Conservation (phyloP, 2,888 invertebrate genomes). For the Mesorhabditis spiculigera region DNA sequence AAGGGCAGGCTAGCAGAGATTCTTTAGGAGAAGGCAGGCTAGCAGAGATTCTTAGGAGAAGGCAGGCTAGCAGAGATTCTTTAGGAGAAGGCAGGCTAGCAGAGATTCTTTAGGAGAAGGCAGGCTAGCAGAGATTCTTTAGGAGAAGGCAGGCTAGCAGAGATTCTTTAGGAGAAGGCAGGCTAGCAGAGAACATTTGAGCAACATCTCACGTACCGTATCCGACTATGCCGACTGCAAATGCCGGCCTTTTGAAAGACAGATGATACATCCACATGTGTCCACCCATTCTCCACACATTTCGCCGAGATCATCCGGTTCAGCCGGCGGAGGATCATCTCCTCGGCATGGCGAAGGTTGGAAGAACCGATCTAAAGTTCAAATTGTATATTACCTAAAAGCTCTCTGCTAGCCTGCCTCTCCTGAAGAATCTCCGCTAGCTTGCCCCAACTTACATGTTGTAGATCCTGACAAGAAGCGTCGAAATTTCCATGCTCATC, state of each 20-base stretch:
- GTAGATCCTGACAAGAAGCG: not conserved
- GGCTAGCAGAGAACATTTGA: too few relatives aligned
- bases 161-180: too few relatives aligned
- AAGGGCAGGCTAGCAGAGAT: too few relatives aligned
- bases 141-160: too few relatives aligned
- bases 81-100: too few relatives aligned
- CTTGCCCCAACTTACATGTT: not conserved
- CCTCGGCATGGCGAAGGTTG: not conserved
- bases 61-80: too few relatives aligned
- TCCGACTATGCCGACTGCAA: not conserved
- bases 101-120: too few relatives aligned
- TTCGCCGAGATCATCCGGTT: not conserved
- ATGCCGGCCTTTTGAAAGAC: not conserved
- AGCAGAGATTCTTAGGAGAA: too few relatives aligned
- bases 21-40: too few relatives aligned
- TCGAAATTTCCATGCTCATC: not conserved
- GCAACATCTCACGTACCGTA: not conserved
- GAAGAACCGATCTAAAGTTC: not conserved
- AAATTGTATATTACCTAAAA: too few relatives aligned
- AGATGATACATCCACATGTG: not conserved
- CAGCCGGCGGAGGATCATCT: not conserved
- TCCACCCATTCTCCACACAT: conserved; percentile 6
- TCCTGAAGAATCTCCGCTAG: not conserved
- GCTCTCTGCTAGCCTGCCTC: too few relatives aligned
- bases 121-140: too few relatives aligned